These are phyloP conservation scores for Perdita meconis DNA, from an alignment of 2,888 invertebrate species.

Conservation along the genomic window DNA sequence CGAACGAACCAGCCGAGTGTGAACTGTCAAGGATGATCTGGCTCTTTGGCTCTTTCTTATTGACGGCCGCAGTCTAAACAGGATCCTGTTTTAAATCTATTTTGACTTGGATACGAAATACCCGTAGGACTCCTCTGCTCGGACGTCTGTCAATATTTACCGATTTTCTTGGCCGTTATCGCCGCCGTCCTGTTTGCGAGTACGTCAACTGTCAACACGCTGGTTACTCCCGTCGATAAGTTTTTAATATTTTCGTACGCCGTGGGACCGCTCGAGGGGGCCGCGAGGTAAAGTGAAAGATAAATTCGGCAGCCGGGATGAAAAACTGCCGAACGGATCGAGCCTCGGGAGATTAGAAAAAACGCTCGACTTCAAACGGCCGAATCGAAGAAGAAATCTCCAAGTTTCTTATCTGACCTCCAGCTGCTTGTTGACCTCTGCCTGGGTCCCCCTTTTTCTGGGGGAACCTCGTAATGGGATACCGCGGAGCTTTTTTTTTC, in stretches of 20 bases:
- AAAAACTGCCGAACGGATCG: not conserved
- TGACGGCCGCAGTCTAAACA: constrained; percentile 52
- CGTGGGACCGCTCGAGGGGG: not conserved
- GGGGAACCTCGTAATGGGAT: constrained; percentile 29
- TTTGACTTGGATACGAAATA: constrained; percentile 12
- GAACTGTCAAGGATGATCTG: constrained; percentile 73
- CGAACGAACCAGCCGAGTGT: constrained; percentile 71
- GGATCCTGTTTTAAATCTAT: constrained; percentile 27
- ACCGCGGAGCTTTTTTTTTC: constrained; percentile 36
- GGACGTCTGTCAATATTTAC: constrained; percentile 30
- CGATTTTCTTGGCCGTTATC: constrained; percentile 13
- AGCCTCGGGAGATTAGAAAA: not conserved
- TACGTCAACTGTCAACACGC: not conserved
- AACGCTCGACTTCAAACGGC: constrained; percentile 9
- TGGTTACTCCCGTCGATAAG: not conserved
- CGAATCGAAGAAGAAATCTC: constrained; percentile 48
- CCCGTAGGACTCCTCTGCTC: not conserved
- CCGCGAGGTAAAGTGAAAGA: not conserved
- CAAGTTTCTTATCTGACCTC: constrained; percentile 61
- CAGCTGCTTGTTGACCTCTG: constrained; percentile 60
- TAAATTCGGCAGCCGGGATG: not conserved
- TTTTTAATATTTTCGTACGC: not conserved
- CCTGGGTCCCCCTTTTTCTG: constrained; percentile 53
- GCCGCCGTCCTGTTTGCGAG: not conserved
- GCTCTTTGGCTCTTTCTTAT: constrained; percentile 46